Evolutionary conservation across 1,140 invertebrate species (phyloP).

Genomic region (Trachymyrmex septentrionalis): DNA sequence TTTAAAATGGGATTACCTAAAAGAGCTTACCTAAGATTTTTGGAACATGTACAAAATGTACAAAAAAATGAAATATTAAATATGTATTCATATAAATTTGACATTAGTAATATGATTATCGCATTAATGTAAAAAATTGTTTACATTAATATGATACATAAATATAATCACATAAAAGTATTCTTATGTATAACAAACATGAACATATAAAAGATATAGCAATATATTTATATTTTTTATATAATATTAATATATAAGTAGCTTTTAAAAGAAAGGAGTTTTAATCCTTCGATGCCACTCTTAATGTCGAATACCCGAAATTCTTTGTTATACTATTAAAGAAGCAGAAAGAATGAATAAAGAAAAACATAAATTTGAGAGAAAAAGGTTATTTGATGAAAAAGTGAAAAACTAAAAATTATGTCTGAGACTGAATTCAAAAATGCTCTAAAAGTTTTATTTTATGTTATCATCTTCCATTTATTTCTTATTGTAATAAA

Average conservation of each 20-base stretch:
- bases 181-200: slow-evolving; percentile 43
- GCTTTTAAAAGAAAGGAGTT: background rate
- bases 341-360: too few relatives aligned
- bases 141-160: slow-evolving; percentile 23
- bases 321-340: too few relatives aligned
- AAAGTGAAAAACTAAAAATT: too few relatives aligned
- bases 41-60: slow-evolving; percentile 45
- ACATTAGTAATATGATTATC: background rate
- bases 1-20: background rate
- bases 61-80: slow-evolving; percentile 26
- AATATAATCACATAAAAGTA: slow-evolving; percentile 42
- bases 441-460: too few relatives aligned
- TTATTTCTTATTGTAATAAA: too few relatives aligned
- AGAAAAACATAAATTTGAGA: too few relatives aligned
- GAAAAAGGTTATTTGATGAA: too few relatives aligned
- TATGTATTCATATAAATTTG: background rate
- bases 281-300: too few relatives aligned
- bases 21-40: slow-evolving; percentile 23
- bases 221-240: slow-evolving; percentile 24
- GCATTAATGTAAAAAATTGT: background rate
- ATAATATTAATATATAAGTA: background rate
- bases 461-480: too few relatives aligned
- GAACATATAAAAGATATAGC: slow-evolving; percentile 55
- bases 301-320: too few relatives aligned
- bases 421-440: too few relatives aligned